Conservation (phyloP, 1,140 invertebrate species). For the Sitobion miscanthi region DNA sequence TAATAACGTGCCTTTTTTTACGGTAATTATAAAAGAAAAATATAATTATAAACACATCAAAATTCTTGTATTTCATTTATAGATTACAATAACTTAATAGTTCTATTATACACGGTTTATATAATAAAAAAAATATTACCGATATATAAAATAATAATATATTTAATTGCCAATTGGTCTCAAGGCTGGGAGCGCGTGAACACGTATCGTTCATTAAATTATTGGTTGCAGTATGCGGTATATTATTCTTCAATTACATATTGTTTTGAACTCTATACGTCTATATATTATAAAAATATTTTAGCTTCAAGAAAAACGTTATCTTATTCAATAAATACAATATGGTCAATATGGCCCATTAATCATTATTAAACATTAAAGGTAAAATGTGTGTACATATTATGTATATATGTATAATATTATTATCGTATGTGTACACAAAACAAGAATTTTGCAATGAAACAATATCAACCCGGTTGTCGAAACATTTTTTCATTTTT, state of each 20-base stretch:
- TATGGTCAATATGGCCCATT: background rate
- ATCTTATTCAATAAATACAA: background rate
- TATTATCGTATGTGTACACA: background rate
- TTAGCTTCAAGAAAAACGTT: background rate
- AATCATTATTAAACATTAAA: background rate
- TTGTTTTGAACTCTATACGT: background rate
- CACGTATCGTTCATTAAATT: constrained; percentile 16
- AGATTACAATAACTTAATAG: background rate
- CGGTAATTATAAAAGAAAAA: background rate
- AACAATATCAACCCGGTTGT: background rate
- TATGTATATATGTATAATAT: background rate
- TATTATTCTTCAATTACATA: constrained; percentile 11
- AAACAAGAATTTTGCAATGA: background rate
- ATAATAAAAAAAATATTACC: background rate
- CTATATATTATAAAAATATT: background rate
- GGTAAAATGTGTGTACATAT: background rate
- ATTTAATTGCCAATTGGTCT: constrained; percentile 12
- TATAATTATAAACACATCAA: background rate
- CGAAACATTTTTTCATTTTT: background rate
- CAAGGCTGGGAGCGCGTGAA: background rate
- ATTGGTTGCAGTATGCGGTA: background rate
- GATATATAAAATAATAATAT: background rate
- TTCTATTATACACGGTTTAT: background rate
- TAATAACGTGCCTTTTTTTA: background rate
- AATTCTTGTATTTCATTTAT: background rate